Base-by-base conservation (phyloP, 1,140 invertebrate genomes). In the Coelopa frigida region DNA sequence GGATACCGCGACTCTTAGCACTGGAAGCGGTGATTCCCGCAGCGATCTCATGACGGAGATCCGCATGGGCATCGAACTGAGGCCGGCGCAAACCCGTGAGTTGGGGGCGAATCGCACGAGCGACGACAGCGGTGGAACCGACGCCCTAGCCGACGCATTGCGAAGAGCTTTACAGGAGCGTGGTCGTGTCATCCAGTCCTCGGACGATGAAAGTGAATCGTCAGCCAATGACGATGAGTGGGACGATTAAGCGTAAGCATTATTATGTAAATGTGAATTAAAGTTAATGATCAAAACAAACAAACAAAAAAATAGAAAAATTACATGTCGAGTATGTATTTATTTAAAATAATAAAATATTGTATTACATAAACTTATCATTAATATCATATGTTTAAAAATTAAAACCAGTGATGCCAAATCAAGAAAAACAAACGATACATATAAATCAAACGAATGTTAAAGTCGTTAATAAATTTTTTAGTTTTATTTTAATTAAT, bases 11-110 rank as follows among this genome's bases (percentile, higher is more conserved):
- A 72, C 69, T 52, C 51, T 49, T 15, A 46, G 70, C 59, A 56
- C 60, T 53, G 43, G 55, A 50, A 52, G 56, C 33, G 51, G 50
- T 38, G 77, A 82, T 54, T 62, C 77, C 5, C 73, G 87, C 53
- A 82, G 77, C 56, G 81, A 89, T 61, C 71, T 92, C 33, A 70
- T 94, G 49, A 79, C 78, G 58, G 81, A 89, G 61, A 94, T 93
- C 54, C 74, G 85, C 51, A 79, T 81, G 64, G 89, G 89, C 41
- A 75, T 84, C 39, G 78, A 82, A 49, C 70, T 95, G 27, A 84
- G 82, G 67, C 77, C 82, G 15, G 84, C 55, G 5, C 44, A 46
- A 7, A 53, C 61, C 18, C 62, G 66, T 2, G 61, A 64, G 38
- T 21, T 68, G 22, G 48, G 53, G 5, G 50, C 55, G 18, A 59